Evolutionary conservation across 2,113 vertebrate species (phyloP), one percentile per base, ranked within the genome.

Genomic region (Pontoporia blainvillei): DNA sequence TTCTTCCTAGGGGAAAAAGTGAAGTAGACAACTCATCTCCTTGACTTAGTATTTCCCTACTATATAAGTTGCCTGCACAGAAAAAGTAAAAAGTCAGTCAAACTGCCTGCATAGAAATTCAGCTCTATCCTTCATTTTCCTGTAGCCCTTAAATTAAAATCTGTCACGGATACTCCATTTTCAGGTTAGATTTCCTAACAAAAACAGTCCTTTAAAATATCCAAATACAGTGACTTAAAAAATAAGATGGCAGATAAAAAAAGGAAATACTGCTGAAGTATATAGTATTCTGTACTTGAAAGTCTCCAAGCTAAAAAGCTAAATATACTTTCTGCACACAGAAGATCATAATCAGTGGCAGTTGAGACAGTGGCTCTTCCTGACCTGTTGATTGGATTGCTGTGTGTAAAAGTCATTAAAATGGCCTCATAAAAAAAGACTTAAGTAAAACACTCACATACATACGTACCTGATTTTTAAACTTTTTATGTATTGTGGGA

Each of bases 321-420:
- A 83, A 95, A 57, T 85, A 52, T 75, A 91, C 91, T 92, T 97
- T 95, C 64, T 97, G 64, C 41, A 79, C 39, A 54, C n/a, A 90
- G 71, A 97, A 75, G 31, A 85, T 95, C 20, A 75, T 73, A 39
- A 44, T 95, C 75, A 90, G 46, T 83, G 27, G 93, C 66, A 94
- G 6, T 82, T 94, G 64, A 88, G 41, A 96, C 20, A 75, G 46
- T 86, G 34, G 36, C 76, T 95, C 4, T 69, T 92, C 92, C 87
- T 88, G 57, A 82, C 25, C 92, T 93, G 3, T 85, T 96, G 59
- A 78, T 75, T 95, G 18, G 44, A 89, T 83, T 93, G 13, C 6
- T 84, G 1, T 89, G n/a, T 67, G 41, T 96, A 93, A 90, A 90
- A 91, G 95, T 72, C 18, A 94, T 76, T 92, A 91, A 95, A 92